Percentiles rank a stretch among this genome's conserved stretches.
Evolutionary conservation across 2,888 invertebrate species (phyloP).

Genomic region (Unio delphinus): DNA sequence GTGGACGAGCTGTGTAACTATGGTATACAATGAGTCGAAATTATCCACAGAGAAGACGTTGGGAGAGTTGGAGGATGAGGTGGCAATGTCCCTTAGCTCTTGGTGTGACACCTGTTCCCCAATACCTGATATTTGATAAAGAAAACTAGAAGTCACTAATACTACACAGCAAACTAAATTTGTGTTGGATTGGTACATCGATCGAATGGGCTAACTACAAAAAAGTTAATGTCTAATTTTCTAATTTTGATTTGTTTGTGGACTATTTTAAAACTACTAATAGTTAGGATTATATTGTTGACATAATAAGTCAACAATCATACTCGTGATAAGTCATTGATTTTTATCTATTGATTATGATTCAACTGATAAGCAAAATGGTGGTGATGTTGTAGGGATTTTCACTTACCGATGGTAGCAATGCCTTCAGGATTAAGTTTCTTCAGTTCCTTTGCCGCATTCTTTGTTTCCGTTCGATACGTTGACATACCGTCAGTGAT

Average conservation of each 20-base stretch:
- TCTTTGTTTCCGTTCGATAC: conserved; percentile 8
- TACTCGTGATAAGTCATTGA: too few species aligned
- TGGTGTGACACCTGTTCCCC: conserved; percentile 15
- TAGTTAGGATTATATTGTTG: too few species aligned
- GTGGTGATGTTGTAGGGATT: not conserved
- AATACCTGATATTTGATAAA: conserved; percentile 8
- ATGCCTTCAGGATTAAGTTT: conserved; percentile 1
- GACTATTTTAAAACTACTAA: too few species aligned
- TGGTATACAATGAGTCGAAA: conserved; percentile 17
- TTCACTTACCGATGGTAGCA: conserved; percentile 10
- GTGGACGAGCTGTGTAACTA: conserved; percentile 15
- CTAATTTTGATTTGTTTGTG: too few species aligned
- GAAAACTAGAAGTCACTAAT: not conserved
- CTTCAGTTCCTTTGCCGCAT: conserved; percentile 4
- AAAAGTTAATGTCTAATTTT: too few species aligned
- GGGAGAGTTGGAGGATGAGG: not conserved
- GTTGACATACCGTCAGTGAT: conserved; percentile 19
- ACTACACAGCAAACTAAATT: not conserved
- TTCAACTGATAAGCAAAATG: too few species aligned
- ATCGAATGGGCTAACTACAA: too few species aligned
- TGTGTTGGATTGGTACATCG: too few species aligned
- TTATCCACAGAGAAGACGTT: conserved; percentile 18
- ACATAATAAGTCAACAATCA: too few species aligned
- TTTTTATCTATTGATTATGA: too few species aligned
- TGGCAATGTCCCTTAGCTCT: conserved; percentile 18